Percentiles rank a stretch among this genome's conserved stretches.
These are phyloP conservation scores for Netelia fuscicornis DNA, from an alignment of 2,888 invertebrate species.

Conservation along the genomic window DNA sequence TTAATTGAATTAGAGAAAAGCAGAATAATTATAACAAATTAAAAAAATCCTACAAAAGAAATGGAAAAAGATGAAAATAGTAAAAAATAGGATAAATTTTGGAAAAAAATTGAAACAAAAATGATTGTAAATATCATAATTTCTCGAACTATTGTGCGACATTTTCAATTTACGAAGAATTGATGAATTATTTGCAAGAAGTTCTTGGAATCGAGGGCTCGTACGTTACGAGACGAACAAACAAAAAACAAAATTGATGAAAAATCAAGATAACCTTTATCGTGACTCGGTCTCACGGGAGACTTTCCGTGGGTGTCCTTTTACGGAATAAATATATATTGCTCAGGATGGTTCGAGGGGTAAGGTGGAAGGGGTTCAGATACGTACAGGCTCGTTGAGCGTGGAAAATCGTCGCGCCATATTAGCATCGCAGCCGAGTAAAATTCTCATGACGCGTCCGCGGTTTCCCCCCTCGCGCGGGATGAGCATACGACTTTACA, in stretches of 20 bases:
- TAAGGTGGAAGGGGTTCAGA: background rate
- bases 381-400: conserved; percentile 27
- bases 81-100: too few relatives aligned
- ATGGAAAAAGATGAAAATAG: too few relatives aligned
- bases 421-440: conserved; percentile 24
- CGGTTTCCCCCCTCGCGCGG: background rate
- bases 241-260: background rate
- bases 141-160: too few relatives aligned
- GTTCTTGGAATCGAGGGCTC: background rate
- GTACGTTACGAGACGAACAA: background rate
- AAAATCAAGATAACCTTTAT: conserved; percentile 47
- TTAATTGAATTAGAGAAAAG: too few relatives aligned
- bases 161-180: too few relatives aligned
- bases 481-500: conserved; percentile 30
- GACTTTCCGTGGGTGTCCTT: background rate
- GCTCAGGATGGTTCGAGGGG: background rate
- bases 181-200: background rate
- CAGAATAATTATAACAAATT: too few relatives aligned
- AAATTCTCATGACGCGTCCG: conserved; percentile 13
- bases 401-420: conserved; percentile 54
- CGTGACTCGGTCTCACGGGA: conserved; percentile 21
- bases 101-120: too few relatives aligned
- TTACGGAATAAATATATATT: conserved; percentile 35
- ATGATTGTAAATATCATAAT: too few relatives aligned
- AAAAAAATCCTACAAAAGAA: too few relatives aligned